Percentiles rank a stretch among this genome's conserved stretches.
phyloP scores from a whole-genome alignment of 2,113 vertebrate genomes.

The Cacatua alba region DNA sequence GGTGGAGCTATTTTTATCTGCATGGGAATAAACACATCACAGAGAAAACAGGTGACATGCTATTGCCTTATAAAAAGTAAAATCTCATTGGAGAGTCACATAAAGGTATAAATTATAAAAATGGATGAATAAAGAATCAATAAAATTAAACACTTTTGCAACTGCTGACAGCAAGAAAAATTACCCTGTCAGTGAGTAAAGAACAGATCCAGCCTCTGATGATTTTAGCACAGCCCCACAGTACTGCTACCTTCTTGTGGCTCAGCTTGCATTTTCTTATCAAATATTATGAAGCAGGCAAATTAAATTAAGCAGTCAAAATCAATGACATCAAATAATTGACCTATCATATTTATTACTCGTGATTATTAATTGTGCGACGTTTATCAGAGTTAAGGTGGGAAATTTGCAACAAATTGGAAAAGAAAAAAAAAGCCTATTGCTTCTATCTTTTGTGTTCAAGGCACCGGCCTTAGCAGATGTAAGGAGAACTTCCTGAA shows the following conservation, averaged over 20 bases:
- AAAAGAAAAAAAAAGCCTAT: background rate
- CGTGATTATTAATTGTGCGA: background rate
- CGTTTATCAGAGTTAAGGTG: background rate
- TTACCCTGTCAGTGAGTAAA: background rate
- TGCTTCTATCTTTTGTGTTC: background rate
- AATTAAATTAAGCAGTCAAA: background rate
- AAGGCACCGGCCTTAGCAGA: background rate
- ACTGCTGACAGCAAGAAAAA: constrained; percentile 15
- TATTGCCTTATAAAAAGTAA: background rate
- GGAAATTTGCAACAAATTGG: background rate
- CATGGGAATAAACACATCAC: background rate
- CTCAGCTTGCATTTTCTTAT: background rate
- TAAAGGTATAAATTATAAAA: constrained; percentile 2
- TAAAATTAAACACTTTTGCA: constrained; percentile 27
- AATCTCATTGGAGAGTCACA: background rate
- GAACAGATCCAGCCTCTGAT: background rate
- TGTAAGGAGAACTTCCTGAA: background rate
- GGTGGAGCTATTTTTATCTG: background rate
- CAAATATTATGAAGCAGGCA: background rate
- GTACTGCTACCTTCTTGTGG: background rate
- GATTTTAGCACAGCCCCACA: background rate
- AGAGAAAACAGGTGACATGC: background rate
- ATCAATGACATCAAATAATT: background rate
- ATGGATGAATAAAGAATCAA: background rate
- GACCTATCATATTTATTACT: background rate